Base-by-base conservation (phyloP, 2,888 invertebrate genomes). In the Atethmia centrago region DNA sequence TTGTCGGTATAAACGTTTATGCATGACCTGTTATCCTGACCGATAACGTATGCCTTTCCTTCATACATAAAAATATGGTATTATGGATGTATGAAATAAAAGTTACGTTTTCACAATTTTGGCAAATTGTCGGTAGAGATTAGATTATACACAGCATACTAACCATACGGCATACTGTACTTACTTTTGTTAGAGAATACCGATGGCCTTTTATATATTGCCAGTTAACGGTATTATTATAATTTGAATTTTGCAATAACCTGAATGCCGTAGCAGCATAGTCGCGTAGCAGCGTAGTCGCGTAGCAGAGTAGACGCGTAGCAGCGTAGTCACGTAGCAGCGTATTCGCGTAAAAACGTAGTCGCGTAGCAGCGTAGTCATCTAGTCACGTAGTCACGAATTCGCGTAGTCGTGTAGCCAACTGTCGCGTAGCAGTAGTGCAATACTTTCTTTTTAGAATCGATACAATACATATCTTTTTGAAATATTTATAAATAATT, bases 1-100 rank as follows among this genome's bases (percentile, higher is more conserved):
- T 53, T 63, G 61, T 53, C 63, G 28, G 55, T 75, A 75, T 65
- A 47, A 78, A 51, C 49, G 76, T 62, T 81, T 56, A 75, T 66
- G 55, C 59, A 65, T 64, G 83, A 69, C 55, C 70, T 78, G 61
- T 69, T 69, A 82, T 61, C 31, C 25, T 47, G n/a, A 31, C 9
- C 25, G 25, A 47, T 45, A n/a, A 47, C 42, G 28, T 21, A 42
- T 49, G 31, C 28, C n/a, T 53, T 80, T 61, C 21, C 36, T 55
- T 36, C 53, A 45, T 80, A 53, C 40, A 51, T 62, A 49, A 64
- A 53, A 19, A n/a, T 0, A 28, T 49, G 14, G 21, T 36, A 14
- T 31, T 55, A 19, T 47, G 28, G 31, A 51, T 59, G 7, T 28
- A 28, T 45, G 28, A 59, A 51, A 59, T 51, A 36, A n/a, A n/a